A percentile compares a stretch with the other conserved stretches of the same genome.
Conservation (phyloP, 2,888 invertebrate species). For the Adineta ricciae region DNA sequence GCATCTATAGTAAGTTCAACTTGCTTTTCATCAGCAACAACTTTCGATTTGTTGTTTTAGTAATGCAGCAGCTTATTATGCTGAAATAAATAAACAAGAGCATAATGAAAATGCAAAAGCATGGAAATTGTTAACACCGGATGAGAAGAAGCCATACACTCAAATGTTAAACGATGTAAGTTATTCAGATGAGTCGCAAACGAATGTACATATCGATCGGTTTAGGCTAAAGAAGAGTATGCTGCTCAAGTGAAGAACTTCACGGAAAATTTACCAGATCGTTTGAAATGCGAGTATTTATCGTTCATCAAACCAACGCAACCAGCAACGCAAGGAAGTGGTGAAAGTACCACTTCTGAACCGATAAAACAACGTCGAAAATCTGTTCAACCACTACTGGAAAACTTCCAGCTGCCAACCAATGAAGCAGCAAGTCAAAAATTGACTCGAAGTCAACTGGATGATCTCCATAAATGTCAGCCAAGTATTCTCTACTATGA, state of each 20-base stretch:
- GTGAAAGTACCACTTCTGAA: too few species aligned
- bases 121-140: neutral
- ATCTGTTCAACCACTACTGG: neutral
- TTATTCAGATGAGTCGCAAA: neutral
- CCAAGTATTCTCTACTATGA: neutral
- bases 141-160: neutral
- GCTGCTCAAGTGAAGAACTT: neutral
- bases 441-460: neutral
- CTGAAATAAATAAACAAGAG: neutral
- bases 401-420: neutral
- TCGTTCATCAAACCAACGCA: neutral
- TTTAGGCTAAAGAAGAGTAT: neutral
- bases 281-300: neutral
- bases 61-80: neutral
- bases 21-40: too few species aligned
- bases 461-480: neutral
- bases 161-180: neutral
- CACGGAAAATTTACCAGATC: neutral
- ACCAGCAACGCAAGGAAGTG: neutral
- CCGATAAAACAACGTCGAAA: neutral
- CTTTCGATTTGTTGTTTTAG: neutral
- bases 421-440: neutral
- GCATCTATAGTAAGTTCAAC: neutral
- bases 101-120: neutral
- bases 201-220: neutral